A percentile compares a stretch with the other conserved stretches of the same genome.
These are phyloP conservation scores for Drosophila cracens DNA, from an alignment of 2,888 invertebrate species.

Conservation along the genomic window DNA sequence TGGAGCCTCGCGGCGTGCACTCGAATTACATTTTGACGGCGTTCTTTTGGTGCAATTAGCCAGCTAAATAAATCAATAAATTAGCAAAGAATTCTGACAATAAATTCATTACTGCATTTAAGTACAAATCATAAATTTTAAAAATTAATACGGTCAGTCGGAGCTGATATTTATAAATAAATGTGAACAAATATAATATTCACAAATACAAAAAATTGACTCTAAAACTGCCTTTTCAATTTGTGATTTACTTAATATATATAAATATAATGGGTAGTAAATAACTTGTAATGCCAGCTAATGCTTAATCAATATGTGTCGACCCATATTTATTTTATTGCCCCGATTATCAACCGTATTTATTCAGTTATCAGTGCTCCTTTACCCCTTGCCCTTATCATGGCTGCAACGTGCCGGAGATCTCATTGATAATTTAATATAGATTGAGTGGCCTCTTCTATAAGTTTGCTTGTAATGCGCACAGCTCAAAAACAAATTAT, in stretches of 20 bases:
- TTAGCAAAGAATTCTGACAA: slow-evolving; percentile 5
- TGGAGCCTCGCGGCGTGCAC: slow-evolving; percentile 6
- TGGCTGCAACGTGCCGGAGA: slow-evolving; percentile 46
- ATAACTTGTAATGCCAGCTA: slow-evolving; percentile 34
- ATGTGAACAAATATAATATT: slow-evolving; percentile 7
- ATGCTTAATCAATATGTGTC: slow-evolving; percentile 46
- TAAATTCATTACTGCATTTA: not conserved
- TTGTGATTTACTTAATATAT: slow-evolving; percentile 19
- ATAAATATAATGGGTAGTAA: slow-evolving; percentile 36
- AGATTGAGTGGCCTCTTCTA: not conserved
- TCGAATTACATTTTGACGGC: slow-evolving; percentile 22
- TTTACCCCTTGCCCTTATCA: slow-evolving; percentile 25
- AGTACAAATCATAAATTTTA: not conserved
- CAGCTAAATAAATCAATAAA: slow-evolving; percentile 50
- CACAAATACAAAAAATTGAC: not conserved
- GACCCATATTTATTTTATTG: slow-evolving; percentile 47
- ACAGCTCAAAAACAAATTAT: slow-evolving; percentile 1
- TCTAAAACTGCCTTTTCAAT: not conserved
- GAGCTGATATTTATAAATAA: slow-evolving; percentile 2
- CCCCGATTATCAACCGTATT: slow-evolving; percentile 42
- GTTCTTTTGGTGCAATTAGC: slow-evolving; percentile 54
- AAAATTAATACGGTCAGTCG: not conserved
- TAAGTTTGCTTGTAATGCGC: slow-evolving; percentile 1
- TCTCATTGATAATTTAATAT: slow-evolving; percentile 34
- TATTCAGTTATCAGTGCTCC: slow-evolving; percentile 41